Evolutionary conservation across 2,113 vertebrate species (phyloP), one percentile per base, ranked within the genome.

Genomic region (Montifringilla adamsi): DNA sequence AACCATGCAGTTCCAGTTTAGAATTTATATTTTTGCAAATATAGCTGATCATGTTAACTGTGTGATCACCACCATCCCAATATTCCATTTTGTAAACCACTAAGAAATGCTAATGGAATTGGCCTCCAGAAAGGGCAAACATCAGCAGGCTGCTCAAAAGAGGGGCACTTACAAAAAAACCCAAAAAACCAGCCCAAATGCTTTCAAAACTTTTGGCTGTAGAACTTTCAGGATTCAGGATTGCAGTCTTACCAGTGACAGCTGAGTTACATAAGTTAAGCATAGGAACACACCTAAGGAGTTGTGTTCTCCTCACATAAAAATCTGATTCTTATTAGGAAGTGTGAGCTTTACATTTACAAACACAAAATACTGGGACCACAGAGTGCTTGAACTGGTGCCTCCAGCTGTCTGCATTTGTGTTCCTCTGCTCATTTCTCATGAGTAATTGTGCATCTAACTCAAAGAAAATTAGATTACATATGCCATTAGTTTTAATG

Each of bases 381-480:
- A 8, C 5, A 13, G 39, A 13, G 12, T 46, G 13, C 30, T 43
- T 53, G 31, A 83, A 26, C 13, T 70, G 26, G 31, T 30, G 41
- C 24, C 30, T 91, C 53, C 66, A 72, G 19, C 67, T 85, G 35
- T 28, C 67, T 68, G 35, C 8, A 3, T 53, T 63, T 79, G 49
- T 58, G 37, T 15, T 72, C 26, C n/a, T 30, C 73, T 56, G 41
- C 85, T 59, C 10, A 60, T 85, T 94, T 92, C 70, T 76, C 52
- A 6, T 18, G 81, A 12, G 41, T 50, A 90, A 91, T 56, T 79
- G 62, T 69, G 53, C 50, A 30, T 87, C 78, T 91, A 89, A 94
- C 66, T 79, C 77, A 47, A 90, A 81, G 73, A 84, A 93, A 95
- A 94, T 76, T 30, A 82, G 56, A 85, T 87, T 89, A 66, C 37